These are phyloP conservation scores for Leptodactylus fuscus DNA, from an alignment of 2,113 vertebrate genomes.

Conservation along the genomic window DNA sequence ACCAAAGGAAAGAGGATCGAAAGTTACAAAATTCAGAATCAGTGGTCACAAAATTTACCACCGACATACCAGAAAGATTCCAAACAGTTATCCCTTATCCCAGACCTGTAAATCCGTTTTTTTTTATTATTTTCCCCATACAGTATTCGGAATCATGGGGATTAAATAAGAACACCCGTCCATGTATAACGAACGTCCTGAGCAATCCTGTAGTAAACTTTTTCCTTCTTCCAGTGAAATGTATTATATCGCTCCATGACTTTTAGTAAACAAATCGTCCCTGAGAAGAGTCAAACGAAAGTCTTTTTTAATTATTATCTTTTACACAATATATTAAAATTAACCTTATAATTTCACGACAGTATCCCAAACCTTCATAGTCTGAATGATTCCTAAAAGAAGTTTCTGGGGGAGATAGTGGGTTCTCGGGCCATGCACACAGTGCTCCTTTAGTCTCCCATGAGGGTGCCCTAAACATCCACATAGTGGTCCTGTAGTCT, in stretches of 20 bases:
- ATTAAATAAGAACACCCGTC: background rate
- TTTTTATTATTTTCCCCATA: background rate
- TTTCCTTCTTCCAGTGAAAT: background rate
- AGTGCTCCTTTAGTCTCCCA: background rate
- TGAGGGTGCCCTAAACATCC: background rate
- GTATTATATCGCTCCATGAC: no score
- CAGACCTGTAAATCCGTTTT: background rate
- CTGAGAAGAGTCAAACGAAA: background rate
- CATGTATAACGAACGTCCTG: background rate
- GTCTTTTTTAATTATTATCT: constrained; percentile 12
- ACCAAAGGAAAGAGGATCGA: no score
- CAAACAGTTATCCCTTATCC: background rate
- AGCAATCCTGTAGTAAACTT: background rate
- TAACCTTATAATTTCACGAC: constrained; percentile 22
- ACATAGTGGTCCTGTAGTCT: background rate
- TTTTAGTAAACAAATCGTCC: background rate
- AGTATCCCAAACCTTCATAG: constrained; percentile 23
- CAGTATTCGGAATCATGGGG: constrained; percentile 13
- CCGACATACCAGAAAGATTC: background rate
- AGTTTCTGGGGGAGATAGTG: background rate
- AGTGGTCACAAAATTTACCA: no score
- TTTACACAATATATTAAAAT: constrained; percentile 44
- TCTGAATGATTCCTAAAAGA: constrained; percentile 17
- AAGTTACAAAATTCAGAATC: no score
- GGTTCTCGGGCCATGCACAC: background rate